These are phyloP conservation scores for Palloptera scutellata DNA, from an alignment of 2,888 invertebrate species.

Conservation along the genomic window DNA sequence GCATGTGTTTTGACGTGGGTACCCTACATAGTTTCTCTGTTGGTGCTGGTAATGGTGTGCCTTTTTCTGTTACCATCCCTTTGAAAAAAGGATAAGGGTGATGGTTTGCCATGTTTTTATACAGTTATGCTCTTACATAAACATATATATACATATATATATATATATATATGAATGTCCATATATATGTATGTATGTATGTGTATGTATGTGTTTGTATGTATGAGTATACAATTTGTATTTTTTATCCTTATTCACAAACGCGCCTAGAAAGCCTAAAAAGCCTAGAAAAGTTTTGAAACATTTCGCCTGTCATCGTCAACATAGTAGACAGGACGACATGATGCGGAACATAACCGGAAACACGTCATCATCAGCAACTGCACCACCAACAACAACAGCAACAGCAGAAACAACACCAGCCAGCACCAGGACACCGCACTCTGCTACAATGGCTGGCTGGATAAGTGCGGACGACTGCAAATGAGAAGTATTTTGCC, in stretches of 20 bases:
- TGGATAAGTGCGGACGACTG: too few species aligned
- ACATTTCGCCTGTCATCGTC: constrained; percentile 29
- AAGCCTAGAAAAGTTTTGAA: constrained; percentile 13
- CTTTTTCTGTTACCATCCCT: too few species aligned
- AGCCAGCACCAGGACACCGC: neutral
- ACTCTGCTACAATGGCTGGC: neutral
- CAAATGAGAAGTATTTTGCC: neutral
- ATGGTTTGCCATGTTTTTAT: too few species aligned
- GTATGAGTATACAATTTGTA: neutral
- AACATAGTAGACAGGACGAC: constrained; percentile 26
- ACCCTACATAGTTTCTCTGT: too few species aligned
- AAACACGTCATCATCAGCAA: constrained; percentile 33
- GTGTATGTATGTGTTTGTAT: too few species aligned
- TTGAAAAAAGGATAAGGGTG: too few species aligned
- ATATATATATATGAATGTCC: too few species aligned
- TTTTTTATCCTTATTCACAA: neutral
- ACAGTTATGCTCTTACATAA: too few species aligned
- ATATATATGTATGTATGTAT: too few species aligned
- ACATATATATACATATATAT: too few species aligned
- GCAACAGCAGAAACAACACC: neutral
- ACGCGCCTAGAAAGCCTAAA: neutral
- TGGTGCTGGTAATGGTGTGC: too few species aligned
- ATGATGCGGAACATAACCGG: constrained; percentile 33
- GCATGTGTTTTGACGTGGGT: too few species aligned
- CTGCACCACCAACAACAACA: constrained; percentile 4